Percentiles rank a stretch among this genome's conserved stretches.
phyloP scores from a whole-genome alignment of 2,797 vertebrate species.

The Loris lydekkerianus region DNA sequence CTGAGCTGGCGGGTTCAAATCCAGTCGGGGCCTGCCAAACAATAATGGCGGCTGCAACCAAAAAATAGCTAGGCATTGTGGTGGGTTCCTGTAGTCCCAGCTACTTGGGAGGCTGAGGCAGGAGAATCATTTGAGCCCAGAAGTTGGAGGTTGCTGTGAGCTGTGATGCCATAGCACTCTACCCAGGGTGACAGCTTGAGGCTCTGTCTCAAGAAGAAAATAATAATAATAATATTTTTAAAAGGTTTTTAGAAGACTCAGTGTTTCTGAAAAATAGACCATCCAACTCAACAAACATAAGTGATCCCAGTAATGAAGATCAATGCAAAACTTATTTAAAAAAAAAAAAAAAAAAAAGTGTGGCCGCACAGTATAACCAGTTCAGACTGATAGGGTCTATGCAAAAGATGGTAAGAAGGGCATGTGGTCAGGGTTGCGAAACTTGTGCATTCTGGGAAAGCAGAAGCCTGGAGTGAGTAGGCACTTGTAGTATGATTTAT shows the following conservation, averaged over 20 bases:
- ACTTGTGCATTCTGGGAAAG: neutral
- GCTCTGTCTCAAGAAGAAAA: too few species aligned
- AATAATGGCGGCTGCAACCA: too few species aligned
- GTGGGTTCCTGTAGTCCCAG: too few species aligned
- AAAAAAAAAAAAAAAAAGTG: neutral
- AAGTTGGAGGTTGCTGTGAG: too few species aligned
- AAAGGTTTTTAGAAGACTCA: conserved; percentile 27
- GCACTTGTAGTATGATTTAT: neutral
- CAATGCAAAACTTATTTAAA: neutral
- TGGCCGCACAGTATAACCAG: neutral
- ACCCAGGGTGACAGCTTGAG: too few species aligned
- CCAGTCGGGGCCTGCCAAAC: too few species aligned
- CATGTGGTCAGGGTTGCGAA: neutral
- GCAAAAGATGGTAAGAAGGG: neutral
- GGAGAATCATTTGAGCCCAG: too few species aligned
- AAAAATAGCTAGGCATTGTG: too few species aligned
- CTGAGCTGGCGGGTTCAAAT: too few species aligned
- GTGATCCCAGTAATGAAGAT: neutral
- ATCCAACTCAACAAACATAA: neutral
- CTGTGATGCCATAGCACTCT: too few species aligned
- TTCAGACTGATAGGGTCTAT: neutral
- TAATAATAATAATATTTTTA: neutral
- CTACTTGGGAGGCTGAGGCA: too few species aligned
- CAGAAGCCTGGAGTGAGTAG: neutral
- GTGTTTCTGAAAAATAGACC: conserved; percentile 15